Evolutionary conservation across 2,797 vertebrate species (phyloP).

Genomic region (Enteromius viviparus): DNA sequence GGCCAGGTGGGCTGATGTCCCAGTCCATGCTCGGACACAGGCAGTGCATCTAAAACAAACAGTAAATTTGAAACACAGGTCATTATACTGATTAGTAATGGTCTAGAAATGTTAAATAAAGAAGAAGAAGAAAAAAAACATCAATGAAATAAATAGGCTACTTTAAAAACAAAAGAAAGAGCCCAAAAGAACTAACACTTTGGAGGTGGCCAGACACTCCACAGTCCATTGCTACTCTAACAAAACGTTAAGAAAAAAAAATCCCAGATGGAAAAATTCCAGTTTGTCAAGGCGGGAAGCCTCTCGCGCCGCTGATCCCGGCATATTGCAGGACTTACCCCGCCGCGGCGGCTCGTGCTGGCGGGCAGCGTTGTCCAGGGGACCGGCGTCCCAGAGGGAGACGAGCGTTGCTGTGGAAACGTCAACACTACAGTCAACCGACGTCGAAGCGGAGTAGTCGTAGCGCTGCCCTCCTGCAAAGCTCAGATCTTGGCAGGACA

Average conservation of each 20-base stretch:
- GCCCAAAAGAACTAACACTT: conserved; percentile 16
- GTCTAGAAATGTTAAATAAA: conserved; percentile 8
- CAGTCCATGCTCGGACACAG: conserved; percentile 54
- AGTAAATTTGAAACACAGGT: conserved; percentile 11
- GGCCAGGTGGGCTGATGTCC: conserved; percentile 73
- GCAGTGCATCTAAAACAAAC: conserved; percentile 63
- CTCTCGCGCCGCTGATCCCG: conserved; percentile 50
- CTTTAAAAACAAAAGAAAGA: conserved; percentile 3
- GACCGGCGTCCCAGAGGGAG: conserved; percentile 79
- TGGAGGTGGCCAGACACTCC: conserved; percentile 32
- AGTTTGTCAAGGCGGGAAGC: conserved; percentile 51
- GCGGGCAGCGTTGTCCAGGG: conserved; percentile 75
- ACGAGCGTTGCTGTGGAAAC: conserved; percentile 90
- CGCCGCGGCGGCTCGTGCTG: conserved; percentile 70
- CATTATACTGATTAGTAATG: conserved; percentile 11
- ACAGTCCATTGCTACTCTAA: conserved; percentile 24
- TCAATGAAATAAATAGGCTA: conserved; percentile 24
- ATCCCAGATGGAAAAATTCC: conserved; percentile 52
- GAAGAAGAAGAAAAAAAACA: neutral
- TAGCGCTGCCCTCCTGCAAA: conserved; percentile 77
- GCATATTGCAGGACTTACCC: conserved; percentile 67
- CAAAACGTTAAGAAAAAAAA: conserved; percentile 1
- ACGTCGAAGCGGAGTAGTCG: conserved; percentile 71
- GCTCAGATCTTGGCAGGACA: conserved; percentile 79
- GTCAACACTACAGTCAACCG: conserved; percentile 77